Evolutionary conservation across 2,888 invertebrate genomes (phyloP).

Genomic region (Spilosoma lubricipeda): DNA sequence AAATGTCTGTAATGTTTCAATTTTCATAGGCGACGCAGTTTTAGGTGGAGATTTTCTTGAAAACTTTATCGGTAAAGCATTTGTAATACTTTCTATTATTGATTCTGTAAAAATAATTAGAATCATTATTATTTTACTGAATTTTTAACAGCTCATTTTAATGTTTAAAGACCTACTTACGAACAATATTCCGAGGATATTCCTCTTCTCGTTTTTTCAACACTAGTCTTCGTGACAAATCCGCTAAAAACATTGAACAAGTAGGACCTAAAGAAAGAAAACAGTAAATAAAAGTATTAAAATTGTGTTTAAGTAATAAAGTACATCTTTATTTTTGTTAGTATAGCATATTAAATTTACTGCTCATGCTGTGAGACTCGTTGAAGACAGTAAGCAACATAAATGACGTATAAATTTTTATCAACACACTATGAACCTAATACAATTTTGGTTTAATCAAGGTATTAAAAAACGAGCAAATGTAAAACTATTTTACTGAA

Average conservation of each 20-base stretch:
- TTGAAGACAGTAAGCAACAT: too few relatives aligned
- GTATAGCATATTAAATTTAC: neutral
- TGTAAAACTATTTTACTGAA: neutral
- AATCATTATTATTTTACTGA: neutral
- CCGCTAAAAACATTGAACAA: slow-evolving; percentile 79
- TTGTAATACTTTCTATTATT: slow-evolving; percentile 74
- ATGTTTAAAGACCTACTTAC: slow-evolving; percentile 61
- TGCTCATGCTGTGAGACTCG: neutral
- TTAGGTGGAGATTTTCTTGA: slow-evolving; percentile 63
- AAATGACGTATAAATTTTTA: too few relatives aligned
- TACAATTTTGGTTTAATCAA: too few relatives aligned
- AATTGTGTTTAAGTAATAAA: neutral
- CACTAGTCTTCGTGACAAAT: slow-evolving; percentile 72
- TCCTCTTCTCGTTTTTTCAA: slow-evolving; percentile 69
- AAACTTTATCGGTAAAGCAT: slow-evolving; percentile 73
- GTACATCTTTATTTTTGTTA: neutral
- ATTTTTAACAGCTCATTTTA: neutral
- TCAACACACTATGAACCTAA: too few relatives aligned
- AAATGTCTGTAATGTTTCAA: slow-evolving; percentile 67
- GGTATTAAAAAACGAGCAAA: too few relatives aligned
- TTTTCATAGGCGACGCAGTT: slow-evolving; percentile 66
- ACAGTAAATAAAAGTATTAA: neutral
- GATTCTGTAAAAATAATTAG: slow-evolving; percentile 62
- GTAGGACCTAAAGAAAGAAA: slow-evolving; percentile 65
- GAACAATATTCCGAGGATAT: slow-evolving; percentile 68